Evolutionary conservation across 2,113 vertebrate species (phyloP).

Genomic region (Ahaetulla prasina): DNA sequence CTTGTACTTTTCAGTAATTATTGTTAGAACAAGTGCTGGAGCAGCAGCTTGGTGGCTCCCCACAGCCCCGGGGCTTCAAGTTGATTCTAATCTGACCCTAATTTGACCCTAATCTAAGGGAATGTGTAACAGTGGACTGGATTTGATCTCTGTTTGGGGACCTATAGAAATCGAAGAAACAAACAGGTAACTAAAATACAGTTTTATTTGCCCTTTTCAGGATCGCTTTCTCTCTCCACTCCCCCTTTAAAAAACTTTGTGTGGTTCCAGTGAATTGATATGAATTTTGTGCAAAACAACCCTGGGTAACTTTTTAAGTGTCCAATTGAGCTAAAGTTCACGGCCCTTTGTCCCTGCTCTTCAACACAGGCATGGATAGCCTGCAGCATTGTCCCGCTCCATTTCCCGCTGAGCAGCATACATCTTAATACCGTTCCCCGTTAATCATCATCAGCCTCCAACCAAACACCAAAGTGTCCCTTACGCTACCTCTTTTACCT

Average conservation of each 20-base stretch:
- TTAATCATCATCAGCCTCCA: slow-evolving; percentile 55
- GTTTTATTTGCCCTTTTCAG: slow-evolving; percentile 8
- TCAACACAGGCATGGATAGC: slow-evolving; percentile 76
- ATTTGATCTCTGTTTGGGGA: neutral
- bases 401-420: slow-evolving; percentile 71
- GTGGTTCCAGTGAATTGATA: slow-evolving; percentile 58
- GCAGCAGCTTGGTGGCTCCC: neutral
- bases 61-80: neutral
- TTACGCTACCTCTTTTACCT: slow-evolving; percentile 45
- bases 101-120: neutral
- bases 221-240: neutral
- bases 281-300: slow-evolving; percentile 63
- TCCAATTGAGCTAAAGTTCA: slow-evolving; percentile 69
- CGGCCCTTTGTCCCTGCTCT: slow-evolving; percentile 72
- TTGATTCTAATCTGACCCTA: neutral
- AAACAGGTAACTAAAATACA: neutral
- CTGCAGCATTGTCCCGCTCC: slow-evolving; percentile 73
- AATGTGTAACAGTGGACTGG: neutral
- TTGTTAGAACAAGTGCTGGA: neutral
- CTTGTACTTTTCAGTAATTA: neutral
- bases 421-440: slow-evolving; percentile 64
- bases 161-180: slow-evolving; percentile 7
- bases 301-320: slow-evolving; percentile 67
- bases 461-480: slow-evolving; percentile 61
- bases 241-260: slow-evolving; percentile 59